Evolutionary conservation across 2,113 vertebrate species (phyloP).

Genomic region (Hippolais icterina): DNA sequence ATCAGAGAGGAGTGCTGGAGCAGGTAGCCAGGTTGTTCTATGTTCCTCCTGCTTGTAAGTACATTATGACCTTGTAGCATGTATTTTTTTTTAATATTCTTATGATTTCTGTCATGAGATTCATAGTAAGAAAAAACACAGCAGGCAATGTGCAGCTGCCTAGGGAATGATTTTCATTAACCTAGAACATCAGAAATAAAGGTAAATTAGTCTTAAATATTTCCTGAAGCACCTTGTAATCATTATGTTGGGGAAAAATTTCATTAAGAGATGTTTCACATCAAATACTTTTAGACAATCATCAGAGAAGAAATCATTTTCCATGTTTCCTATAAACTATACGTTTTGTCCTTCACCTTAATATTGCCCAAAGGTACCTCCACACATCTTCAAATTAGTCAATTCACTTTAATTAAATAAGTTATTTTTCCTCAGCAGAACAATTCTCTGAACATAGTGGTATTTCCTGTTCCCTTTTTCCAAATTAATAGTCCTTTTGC

Average conservation of each 20-base stretch:
- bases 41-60: neutral
- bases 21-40: neutral
- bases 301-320: neutral
- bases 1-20: neutral
- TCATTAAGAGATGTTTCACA: neutral
- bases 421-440: conserved; percentile 3
- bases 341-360: neutral
- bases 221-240: conserved; percentile 41
- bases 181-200: conserved; percentile 21
- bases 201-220: conserved; percentile 38
- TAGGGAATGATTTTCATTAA: conserved; percentile 44
- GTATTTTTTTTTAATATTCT: neutral
- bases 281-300: neutral
- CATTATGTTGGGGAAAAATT: conserved; percentile 9
- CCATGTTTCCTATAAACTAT: neutral
- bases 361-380: conserved; percentile 7
- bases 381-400: neutral
- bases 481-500: neutral
- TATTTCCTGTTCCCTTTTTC: neutral
- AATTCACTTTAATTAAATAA: conserved; percentile 1
- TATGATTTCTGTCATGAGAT: neutral
- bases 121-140: neutral
- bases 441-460: neutral
- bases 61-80: neutral
- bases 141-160: neutral